phyloP scores from a whole-genome alignment of 1,140 invertebrate genomes.

The Drosophila sechellia region DNA sequence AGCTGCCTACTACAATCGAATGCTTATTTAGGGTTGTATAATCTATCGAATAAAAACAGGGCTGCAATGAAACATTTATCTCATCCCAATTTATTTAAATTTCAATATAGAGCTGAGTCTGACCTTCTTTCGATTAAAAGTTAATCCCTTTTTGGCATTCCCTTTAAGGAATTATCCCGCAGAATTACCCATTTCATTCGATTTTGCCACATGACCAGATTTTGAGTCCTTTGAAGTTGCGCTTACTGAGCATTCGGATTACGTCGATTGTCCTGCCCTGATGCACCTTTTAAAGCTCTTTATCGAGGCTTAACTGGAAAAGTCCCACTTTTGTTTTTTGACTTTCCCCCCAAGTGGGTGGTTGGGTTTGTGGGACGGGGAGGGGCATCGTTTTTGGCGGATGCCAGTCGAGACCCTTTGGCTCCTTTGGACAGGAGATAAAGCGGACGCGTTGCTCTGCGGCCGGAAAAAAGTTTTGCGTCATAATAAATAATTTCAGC shows the following conservation, averaged over 20 bases:
- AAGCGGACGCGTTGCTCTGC: conserved; percentile 40
- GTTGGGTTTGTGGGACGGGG: neutral
- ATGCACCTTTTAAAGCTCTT: conserved; percentile 54
- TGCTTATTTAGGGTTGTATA: neutral
- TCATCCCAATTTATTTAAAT: neutral
- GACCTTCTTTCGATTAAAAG: conserved; percentile 25
- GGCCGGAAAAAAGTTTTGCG: conserved; percentile 74
- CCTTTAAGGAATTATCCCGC: conserved; percentile 14
- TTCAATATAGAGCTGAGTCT: neutral
- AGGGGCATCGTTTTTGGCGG: conserved; percentile 25
- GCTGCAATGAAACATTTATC: neutral
- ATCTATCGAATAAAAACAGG: neutral
- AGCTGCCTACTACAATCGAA: conserved; percentile 5
- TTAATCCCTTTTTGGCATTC: conserved; percentile 9
- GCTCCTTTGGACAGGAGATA: conserved; percentile 46
- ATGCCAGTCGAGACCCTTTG: conserved; percentile 50
- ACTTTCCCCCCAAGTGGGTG: conserved; percentile 19
- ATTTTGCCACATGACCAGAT: conserved; percentile 50
- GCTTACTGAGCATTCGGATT: conserved; percentile 35
- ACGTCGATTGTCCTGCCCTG: conserved; percentile 37
- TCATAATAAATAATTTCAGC: conserved; percentile 80
- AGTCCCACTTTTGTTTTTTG: conserved; percentile 55
- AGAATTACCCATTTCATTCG: conserved; percentile 37
- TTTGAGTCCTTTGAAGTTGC: conserved; percentile 55
- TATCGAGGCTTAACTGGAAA: conserved; percentile 38